Conservation (phyloP, 2,797 vertebrate genomes). For the Myripristis jacobus region DNA sequence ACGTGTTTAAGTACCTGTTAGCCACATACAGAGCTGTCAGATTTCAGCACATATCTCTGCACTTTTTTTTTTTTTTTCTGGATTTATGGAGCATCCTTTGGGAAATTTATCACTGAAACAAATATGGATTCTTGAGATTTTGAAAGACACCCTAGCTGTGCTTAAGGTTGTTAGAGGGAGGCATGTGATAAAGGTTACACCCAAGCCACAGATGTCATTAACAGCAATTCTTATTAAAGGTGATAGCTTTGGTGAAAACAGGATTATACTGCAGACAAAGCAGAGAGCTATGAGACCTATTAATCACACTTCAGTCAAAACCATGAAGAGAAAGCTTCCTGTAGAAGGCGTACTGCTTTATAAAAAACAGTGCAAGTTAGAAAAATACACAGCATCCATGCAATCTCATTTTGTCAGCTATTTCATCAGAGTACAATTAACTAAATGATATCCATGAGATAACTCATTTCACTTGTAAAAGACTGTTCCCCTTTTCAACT, state of each 20-base stretch:
- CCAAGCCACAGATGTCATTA: slow-evolving; percentile 71
- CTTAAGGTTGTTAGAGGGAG: slow-evolving; percentile 43
- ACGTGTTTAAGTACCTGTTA: neutral
- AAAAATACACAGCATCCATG: slow-evolving; percentile 26
- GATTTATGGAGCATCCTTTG: slow-evolving; percentile 21
- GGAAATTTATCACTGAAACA: slow-evolving; percentile 31
- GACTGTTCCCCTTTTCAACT: slow-evolving; percentile 10
- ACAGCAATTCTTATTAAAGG: slow-evolving; percentile 75
- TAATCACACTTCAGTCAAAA: slow-evolving; percentile 61
- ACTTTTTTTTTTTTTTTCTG: slow-evolving; percentile 9
- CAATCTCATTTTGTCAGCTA: slow-evolving; percentile 41
- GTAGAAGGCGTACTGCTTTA: slow-evolving; percentile 26
- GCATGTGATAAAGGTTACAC: slow-evolving; percentile 72
- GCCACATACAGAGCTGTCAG: slow-evolving; percentile 3
- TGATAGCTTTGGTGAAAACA: slow-evolving; percentile 70
- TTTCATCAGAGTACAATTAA: slow-evolving; percentile 37
- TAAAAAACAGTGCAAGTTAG: slow-evolving; percentile 32
- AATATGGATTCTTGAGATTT: slow-evolving; percentile 41
- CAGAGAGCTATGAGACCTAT: slow-evolving; percentile 51
- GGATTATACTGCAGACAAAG: slow-evolving; percentile 49
- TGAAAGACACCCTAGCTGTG: slow-evolving; percentile 51
- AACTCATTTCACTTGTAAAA: slow-evolving; percentile 21
- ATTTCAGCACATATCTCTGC: slow-evolving; percentile 10
- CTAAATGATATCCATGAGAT: slow-evolving; percentile 26
- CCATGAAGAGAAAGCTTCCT: slow-evolving; percentile 25